Base-by-base conservation (phyloP, 2,888 invertebrate genomes). In the Prenolepis imparis region DNA sequence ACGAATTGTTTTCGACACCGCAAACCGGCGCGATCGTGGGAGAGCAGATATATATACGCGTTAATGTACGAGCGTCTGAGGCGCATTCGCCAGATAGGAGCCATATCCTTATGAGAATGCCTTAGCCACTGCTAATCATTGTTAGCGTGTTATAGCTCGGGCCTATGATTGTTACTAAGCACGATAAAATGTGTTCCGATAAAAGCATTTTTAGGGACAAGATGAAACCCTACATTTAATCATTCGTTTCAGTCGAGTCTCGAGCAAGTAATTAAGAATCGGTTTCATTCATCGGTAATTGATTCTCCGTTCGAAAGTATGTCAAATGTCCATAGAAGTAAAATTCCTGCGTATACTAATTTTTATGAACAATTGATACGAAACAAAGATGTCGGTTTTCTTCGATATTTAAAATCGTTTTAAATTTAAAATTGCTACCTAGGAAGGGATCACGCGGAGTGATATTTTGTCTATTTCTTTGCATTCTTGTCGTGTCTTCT, bases 1-100 rank as follows among this genome's bases (percentile, higher is more conserved):
- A 78, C 44, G 78, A 44, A 78, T 68, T 59, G 78, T 78, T 78
- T 78, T 78, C 68, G 78, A 68, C 39, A 77, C 28, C 28, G 77
- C 67, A 57, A 67, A 67, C 68, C 44, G 9, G 41, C 18, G 21
- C 39, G 75, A 83, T 75, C 28, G 39, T 67, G 4, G 68, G 24
- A n/a, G 48, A 28, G n/a, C 18, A 12, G 57, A 15, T 48, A 52
- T 83, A 66, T 57, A 48, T 66, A 67, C 15, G 61, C 74, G 74
- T 77, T 83, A 77, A 78, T 67, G 48, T 68, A 67, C 36, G 75
- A 77, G 52, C 66, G 11, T 28, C 44, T 39, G 44, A 67, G 67
- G 59, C 28, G 55, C 77, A 77, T 66, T n/a, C 36, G n/a, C 24
- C 36, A 32, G 75, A 57, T 55, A 66, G 41, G 12, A 39, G 15